Percentiles rank a stretch among this genome's conserved stretches.
These are phyloP conservation scores for Lacanobia oleracea DNA, from an alignment of 2,888 invertebrate genomes.

Conservation along the genomic window DNA sequence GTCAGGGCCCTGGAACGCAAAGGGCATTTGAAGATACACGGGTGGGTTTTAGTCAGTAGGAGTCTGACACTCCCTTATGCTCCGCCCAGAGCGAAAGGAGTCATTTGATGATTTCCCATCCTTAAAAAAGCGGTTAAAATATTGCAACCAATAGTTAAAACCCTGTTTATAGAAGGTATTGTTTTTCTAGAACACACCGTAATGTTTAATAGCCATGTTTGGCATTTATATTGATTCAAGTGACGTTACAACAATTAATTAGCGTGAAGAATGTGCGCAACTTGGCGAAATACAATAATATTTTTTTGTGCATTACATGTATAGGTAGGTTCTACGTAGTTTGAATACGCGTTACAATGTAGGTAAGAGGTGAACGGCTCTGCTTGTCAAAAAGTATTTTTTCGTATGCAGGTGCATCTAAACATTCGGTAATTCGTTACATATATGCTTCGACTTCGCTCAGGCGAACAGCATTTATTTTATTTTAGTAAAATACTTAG, in stretches of 20 bases:
- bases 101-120: no score
- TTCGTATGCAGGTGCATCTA: no score
- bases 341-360: background rate
- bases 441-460: no score
- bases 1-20: no score
- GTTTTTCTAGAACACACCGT: background rate
- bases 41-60: no score
- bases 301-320: background rate
- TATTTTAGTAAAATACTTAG: no score
- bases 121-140: background rate
- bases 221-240: background rate
- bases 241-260: slow-evolving; percentile 19
- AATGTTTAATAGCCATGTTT: background rate
- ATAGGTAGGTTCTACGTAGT: background rate
- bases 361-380: background rate
- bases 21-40: no score
- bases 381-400: background rate
- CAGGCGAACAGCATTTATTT: no score
- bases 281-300: background rate
- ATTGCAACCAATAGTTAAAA: background rate
- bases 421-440: no score
- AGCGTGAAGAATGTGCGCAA: slow-evolving; percentile 16
- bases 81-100: no score
- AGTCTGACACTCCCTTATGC: no score
- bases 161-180: background rate